Percentiles rank a stretch among this genome's conserved stretches.
These are phyloP conservation scores for Idaea straminata DNA, from an alignment of 2,888 invertebrate genomes.

Conservation along the genomic window DNA sequence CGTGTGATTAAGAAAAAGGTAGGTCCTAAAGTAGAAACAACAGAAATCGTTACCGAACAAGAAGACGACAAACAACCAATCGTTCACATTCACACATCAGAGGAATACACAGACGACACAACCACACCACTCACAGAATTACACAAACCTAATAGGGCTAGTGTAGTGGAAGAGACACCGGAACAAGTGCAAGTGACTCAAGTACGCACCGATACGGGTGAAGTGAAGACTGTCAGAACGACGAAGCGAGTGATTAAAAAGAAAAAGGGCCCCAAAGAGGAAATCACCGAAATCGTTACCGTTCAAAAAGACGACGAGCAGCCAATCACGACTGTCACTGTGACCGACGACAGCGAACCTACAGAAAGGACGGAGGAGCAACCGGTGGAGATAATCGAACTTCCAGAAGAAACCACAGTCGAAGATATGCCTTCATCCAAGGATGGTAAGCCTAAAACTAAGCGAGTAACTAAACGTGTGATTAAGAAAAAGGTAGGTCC, in stretches of 20 bases:
- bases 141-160: neutral
- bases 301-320: neutral
- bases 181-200: no score
- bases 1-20: conserved; percentile 46
- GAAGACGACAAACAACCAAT: conserved; percentile 53
- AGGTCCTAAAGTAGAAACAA: conserved; percentile 42
- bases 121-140: conserved; percentile 28
- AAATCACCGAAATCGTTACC: neutral
- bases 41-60: conserved; percentile 45
- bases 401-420: conserved; percentile 6
- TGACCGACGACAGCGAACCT: neutral
- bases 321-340: no score
- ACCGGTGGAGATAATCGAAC: conserved; percentile 8
- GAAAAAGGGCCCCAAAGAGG: neutral
- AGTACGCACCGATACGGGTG: no score
- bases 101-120: conserved; percentile 26
- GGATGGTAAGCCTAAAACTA: neutral
- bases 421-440: neutral
- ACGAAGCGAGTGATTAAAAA: conserved; percentile 2
- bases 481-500: neutral
- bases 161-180: no score
- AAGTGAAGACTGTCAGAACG: neutral
- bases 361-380: neutral
- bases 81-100: conserved; percentile 47
- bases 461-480: neutral